These are phyloP conservation scores for Enteromius trimaculatus DNA, from an alignment of 2,797 vertebrate genomes.

Conservation along the genomic window DNA sequence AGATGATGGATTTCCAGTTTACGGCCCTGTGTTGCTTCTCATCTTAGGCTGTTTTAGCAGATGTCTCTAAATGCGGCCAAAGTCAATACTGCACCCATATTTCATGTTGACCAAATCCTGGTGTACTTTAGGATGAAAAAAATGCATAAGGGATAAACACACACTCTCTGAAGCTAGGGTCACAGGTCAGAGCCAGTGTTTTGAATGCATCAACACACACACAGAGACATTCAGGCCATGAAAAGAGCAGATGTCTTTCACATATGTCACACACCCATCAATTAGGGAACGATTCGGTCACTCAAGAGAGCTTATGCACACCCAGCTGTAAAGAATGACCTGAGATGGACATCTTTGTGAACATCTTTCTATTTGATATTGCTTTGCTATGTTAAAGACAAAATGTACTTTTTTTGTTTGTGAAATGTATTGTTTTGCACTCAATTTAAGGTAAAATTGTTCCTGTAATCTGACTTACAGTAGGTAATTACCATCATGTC, in stretches of 20 bases:
- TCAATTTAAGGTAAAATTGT: background rate
- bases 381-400: constrained; percentile 2
- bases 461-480: background rate
- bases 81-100: constrained; percentile 38
- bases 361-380: background rate
- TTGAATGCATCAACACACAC: constrained; percentile 1
- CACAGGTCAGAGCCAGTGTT: constrained; percentile 29
- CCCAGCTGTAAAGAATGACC: constrained; percentile 31
- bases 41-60: constrained; percentile 46
- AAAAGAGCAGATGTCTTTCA: constrained; percentile 47
- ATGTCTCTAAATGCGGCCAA: constrained; percentile 54
- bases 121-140: constrained; percentile 6
- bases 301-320: constrained; percentile 8
- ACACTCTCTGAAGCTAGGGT: constrained; percentile 10
- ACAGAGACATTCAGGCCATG: background rate
- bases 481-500: constrained; percentile 3
- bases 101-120: constrained; percentile 21
- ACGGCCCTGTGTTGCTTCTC: constrained; percentile 25
- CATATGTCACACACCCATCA: constrained; percentile 43
- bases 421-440: background rate
- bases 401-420: background rate
- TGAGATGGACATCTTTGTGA: constrained; percentile 9
- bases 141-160: constrained; percentile 30
- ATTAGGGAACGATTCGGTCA: constrained; percentile 21
- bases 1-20: constrained; percentile 33